phyloP scores from a whole-genome alignment of 2,113 vertebrate species.

The Cryptoleucopteryx plumbea region DNA sequence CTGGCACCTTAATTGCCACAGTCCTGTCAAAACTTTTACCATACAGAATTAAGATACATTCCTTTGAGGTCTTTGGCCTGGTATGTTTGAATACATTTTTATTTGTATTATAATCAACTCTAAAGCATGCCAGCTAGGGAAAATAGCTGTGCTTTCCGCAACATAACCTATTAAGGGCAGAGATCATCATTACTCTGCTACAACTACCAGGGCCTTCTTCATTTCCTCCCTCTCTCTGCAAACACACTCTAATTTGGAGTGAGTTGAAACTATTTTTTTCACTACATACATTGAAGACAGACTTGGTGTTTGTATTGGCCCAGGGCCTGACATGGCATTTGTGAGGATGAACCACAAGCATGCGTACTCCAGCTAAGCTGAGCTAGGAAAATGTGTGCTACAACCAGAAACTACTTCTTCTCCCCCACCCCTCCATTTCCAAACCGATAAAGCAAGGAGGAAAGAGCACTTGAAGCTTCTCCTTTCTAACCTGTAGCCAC shows the following conservation, averaged over 20 bases:
- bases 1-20: neutral
- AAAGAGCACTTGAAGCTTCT: neutral
- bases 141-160: neutral
- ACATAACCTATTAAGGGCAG: neutral
- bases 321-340: neutral
- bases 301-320: constrained; percentile 16
- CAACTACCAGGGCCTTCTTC: neutral
- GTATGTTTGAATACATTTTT: neutral
- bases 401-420: neutral
- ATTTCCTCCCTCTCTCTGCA: neutral
- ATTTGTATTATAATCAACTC: neutral
- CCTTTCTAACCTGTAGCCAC: neutral
- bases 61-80: neutral
- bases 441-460: neutral
- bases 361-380: neutral
- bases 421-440: neutral
- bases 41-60: neutral
- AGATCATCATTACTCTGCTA: neutral
- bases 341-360: constrained; percentile 26
- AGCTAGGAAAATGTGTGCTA: neutral
- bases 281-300: neutral
- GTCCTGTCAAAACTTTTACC: neutral
- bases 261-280: neutral
- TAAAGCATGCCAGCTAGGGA: neutral
- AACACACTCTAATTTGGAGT: neutral